Conservation (phyloP, 2,797 vertebrate species). For the Clangula hyemalis region DNA sequence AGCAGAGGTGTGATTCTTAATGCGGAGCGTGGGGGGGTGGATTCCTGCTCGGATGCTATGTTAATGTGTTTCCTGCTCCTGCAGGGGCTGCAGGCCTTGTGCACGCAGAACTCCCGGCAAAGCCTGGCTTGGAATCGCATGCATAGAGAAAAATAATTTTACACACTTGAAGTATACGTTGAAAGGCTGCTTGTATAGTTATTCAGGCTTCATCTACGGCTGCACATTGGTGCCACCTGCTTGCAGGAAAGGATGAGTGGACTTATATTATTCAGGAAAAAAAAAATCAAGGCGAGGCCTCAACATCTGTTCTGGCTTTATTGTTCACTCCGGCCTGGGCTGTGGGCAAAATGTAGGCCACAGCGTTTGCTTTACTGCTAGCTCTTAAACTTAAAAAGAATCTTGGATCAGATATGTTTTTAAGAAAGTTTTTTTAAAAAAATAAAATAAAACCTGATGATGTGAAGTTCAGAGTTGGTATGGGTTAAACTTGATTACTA, state of each 20-base stretch:
- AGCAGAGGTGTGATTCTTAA: slow-evolving; percentile 26
- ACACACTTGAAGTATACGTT: neutral
- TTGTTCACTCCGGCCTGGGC: neutral
- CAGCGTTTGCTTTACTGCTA: neutral
- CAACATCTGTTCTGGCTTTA: slow-evolving; percentile 61
- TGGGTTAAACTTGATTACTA: neutral
- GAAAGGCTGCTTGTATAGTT: slow-evolving; percentile 27
- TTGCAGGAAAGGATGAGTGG: slow-evolving; percentile 40
- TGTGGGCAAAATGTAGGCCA: slow-evolving; percentile 35
- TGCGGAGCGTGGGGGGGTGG: neutral
- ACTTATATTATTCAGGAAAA: slow-evolving; percentile 15
- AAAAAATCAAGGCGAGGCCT: slow-evolving; percentile 39
- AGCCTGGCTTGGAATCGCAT: neutral
- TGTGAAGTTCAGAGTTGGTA: neutral
- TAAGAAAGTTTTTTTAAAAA: neutral
- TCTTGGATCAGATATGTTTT: neutral
- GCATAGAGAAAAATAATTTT: neutral
- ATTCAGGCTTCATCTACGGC: slow-evolving; percentile 45
- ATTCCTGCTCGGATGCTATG: neutral
- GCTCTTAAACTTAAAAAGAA: neutral
- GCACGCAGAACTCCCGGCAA: neutral
- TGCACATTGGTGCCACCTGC: slow-evolving; percentile 68
- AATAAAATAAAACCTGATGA: neutral
- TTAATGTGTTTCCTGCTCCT: neutral
- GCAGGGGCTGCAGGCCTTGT: neutral